Evolutionary conservation across 2,888 invertebrate genomes (phyloP), one percentile per base, ranked within the genome.

Genomic region (Chydorus sphaericus): DNA sequence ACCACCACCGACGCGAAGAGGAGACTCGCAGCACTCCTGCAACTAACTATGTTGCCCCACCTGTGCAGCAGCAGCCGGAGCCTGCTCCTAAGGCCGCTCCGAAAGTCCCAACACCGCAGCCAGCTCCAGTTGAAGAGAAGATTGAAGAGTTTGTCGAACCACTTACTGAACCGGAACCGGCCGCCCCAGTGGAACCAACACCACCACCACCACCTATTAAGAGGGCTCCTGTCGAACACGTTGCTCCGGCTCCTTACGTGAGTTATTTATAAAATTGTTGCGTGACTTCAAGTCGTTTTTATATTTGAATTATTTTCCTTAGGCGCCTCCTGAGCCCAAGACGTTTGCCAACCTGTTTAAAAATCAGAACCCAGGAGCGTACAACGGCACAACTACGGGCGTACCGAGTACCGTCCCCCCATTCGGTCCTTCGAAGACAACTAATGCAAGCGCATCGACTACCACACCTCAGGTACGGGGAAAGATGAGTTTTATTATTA

Each of bases 321-420:
- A 60, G 58, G 63, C 63, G n/a, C 68, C 79, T 38, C 77, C 75
- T 65, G 85, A 85, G 70, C 87, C 86, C 18, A 89, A 88, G 73
- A 89, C 90, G 11, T 90, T 87, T 71, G 89, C 90, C 18, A 88
- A 85, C 71, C 77, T 87, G 63, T 78, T 90, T 65, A 89, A 87
- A 74, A n/a, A n/a, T n/a, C n/a, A n/a, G n/a, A 77, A 80, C 16
- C 75, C 75, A n/a, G 69, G 58, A 61, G 61, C 54, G 62, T 61
- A 58, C 54, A 49, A 59, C 11, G 63, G 62, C 36, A 28, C 55
- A 14, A 23, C 48, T 11, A 60, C 63, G 59, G 61, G 54, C 16
- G 29, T 49, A 31, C 56, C 50, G 11, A 33, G 36, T 18, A 54
- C 51, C 10, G 58, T 37, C 14, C 59, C 55, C 30, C 38, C 36